Conservation (phyloP, 2,797 vertebrate genomes). For the Geotrypetes seraphini region DNA sequence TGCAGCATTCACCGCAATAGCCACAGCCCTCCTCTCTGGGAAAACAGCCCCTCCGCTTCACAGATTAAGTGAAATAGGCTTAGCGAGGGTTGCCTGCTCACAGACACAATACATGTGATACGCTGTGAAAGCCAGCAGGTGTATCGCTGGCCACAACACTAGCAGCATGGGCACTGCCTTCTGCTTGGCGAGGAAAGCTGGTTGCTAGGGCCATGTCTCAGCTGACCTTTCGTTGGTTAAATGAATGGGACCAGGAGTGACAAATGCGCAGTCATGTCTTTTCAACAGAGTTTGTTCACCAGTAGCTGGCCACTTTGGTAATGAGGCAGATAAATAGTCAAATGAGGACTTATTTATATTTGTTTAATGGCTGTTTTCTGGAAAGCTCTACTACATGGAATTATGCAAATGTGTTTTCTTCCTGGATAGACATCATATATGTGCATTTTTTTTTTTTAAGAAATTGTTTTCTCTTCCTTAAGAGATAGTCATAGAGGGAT, state of each 20-base stretch:
- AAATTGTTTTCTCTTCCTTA: too few species aligned
- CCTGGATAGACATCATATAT: too few species aligned
- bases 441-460: too few species aligned
- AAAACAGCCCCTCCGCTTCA: slow-evolving; percentile 16
- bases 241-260: slow-evolving; percentile 15
- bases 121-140: slow-evolving; percentile 33
- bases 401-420: too few species aligned
- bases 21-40: slow-evolving; percentile 25
- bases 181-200: slow-evolving; percentile 1
- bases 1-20: slow-evolving; percentile 32
- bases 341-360: background rate
- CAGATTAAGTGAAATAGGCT: slow-evolving; percentile 29
- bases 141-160: slow-evolving; percentile 27
- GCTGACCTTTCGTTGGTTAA: slow-evolving; percentile 15
- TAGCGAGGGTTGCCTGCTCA: slow-evolving; percentile 13
- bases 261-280: background rate
- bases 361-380: slow-evolving; percentile 1
- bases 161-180: slow-evolving; percentile 15
- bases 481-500: too few species aligned
- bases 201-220: slow-evolving; percentile 8
- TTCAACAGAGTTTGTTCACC: background rate
- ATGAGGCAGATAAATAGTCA: slow-evolving; percentile 1
- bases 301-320: slow-evolving; percentile 2
- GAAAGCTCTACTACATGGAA: too few species aligned
- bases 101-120: slow-evolving; percentile 13